Percentiles rank a stretch among this genome's conserved stretches.
phyloP scores from a whole-genome alignment of 92 coral and sea anemone genomes.

The Porites lobata region DNA sequence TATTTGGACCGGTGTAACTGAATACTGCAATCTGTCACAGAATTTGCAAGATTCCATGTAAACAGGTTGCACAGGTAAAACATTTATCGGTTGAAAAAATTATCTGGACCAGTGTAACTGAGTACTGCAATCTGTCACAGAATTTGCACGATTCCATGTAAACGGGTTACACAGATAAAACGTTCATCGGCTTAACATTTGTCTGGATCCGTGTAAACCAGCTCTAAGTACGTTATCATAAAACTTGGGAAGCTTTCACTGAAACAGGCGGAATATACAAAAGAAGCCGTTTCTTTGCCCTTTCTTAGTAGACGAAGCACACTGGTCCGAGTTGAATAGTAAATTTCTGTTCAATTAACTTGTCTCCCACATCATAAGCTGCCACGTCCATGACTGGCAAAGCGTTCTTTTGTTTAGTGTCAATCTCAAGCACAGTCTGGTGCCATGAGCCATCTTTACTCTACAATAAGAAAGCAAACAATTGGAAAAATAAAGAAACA shows the following conservation, averaged over 20 bases:
- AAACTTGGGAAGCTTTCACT: neutral
- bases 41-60: too few species aligned
- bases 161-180: too few species aligned
- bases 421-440: conserved; percentile 71
- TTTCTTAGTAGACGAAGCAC: conserved; percentile 72
- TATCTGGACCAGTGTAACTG: too few species aligned
- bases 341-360: conserved; percentile 54
- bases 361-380: conserved; percentile 74
- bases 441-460: conserved; percentile 82
- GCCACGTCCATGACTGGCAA: conserved; percentile 80
- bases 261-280: conserved; percentile 1
- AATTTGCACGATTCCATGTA: too few species aligned
- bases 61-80: too few species aligned
- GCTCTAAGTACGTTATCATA: neutral
- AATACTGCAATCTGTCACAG: too few species aligned
- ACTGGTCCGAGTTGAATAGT: conserved; percentile 79
- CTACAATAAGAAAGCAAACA: conserved; percentile 24
- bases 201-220: neutral
- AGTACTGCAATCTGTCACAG: too few species aligned
- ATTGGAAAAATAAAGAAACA: too few species aligned
- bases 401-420: conserved; percentile 79
- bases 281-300: neutral
- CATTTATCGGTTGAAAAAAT: too few species aligned
- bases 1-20: too few species aligned
- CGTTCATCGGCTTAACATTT: too few species aligned